These are phyloP conservation scores for Spermophilus dauricus DNA, from an alignment of 2,113 vertebrate species.

Conservation along the genomic window DNA sequence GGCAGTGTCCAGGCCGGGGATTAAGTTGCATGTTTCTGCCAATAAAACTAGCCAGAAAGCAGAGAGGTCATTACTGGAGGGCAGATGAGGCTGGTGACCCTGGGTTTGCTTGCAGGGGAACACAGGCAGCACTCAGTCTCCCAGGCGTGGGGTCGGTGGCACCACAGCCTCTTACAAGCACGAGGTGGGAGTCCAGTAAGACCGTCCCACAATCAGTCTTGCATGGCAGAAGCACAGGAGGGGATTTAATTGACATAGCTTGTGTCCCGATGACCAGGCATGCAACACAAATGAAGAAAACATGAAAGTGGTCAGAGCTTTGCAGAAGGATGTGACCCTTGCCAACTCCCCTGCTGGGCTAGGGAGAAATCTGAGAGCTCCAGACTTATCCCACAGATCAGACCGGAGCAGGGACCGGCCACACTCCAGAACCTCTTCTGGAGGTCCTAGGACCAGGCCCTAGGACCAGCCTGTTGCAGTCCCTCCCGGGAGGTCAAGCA, in stretches of 20 bases:
- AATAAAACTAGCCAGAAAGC: conserved; percentile 79
- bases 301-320: not conserved
- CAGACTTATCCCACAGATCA: not conserved
- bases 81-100: conserved; percentile 62
- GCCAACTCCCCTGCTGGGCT: not conserved
- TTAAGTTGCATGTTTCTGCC: conserved; percentile 66
- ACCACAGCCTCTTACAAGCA: not conserved
- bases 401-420: not conserved
- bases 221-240: not conserved
- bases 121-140: conserved; percentile 31
- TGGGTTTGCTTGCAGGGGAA: conserved; percentile 57
- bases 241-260: not conserved
- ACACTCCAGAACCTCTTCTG: too few relatives aligned
- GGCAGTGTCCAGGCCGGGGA: conserved; percentile 50
- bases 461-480: rapidly evolving
- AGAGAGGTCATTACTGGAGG: conserved; percentile 64
- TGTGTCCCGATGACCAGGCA: not conserved
- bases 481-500: not conserved
- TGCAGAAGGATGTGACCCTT: not conserved
- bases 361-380: not conserved
- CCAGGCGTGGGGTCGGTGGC: not conserved
- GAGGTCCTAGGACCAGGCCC: too few relatives aligned
- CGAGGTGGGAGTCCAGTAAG: not conserved
- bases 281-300: not conserved
- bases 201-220: not conserved